A percentile compares a stretch with the other conserved stretches of the same genome.
Evolutionary conservation across 2,888 invertebrate genomes (phyloP).

Genomic region (Hetaerina titia): DNA sequence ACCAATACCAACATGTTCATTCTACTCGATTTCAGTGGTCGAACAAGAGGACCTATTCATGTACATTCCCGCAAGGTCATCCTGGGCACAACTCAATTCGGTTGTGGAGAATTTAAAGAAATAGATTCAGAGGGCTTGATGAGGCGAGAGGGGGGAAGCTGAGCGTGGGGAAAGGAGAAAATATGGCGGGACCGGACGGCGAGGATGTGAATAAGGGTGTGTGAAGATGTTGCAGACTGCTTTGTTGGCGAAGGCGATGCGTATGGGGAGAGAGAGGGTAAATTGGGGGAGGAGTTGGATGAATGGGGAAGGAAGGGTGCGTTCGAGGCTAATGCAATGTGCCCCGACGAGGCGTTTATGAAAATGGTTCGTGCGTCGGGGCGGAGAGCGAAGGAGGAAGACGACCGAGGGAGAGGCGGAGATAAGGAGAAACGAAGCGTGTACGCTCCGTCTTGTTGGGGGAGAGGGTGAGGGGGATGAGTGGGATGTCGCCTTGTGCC

Average conservation of each 20-base stretch:
- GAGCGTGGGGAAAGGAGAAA: neutral
- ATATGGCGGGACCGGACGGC: neutral
- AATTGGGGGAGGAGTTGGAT: neutral
- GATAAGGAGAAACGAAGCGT: neutral
- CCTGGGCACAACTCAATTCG: neutral
- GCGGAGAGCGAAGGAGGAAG: neutral
- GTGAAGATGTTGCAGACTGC: neutral
- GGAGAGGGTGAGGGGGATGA: neutral
- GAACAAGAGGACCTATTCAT: too few species aligned
- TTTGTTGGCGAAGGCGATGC: too few species aligned
- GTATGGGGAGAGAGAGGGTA: neutral
- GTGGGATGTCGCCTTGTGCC: neutral
- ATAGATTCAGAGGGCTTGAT: neutral
- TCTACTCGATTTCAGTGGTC: too few species aligned
- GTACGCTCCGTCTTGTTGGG: neutral
- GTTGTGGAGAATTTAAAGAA: neutral
- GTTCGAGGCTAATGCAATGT: slow-evolving; percentile 39
- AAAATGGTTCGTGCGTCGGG: slow-evolving; percentile 47
- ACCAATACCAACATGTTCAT: too few species aligned
- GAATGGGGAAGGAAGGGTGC: neutral
- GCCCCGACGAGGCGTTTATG: slow-evolving; percentile 46
- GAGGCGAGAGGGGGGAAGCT: neutral
- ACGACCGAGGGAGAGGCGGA: neutral
- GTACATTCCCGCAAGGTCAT: too few species aligned
- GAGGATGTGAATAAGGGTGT: neutral